Evolutionary conservation across 2,888 invertebrate species (phyloP).

Genomic region (Pyrgus malvae): DNA sequence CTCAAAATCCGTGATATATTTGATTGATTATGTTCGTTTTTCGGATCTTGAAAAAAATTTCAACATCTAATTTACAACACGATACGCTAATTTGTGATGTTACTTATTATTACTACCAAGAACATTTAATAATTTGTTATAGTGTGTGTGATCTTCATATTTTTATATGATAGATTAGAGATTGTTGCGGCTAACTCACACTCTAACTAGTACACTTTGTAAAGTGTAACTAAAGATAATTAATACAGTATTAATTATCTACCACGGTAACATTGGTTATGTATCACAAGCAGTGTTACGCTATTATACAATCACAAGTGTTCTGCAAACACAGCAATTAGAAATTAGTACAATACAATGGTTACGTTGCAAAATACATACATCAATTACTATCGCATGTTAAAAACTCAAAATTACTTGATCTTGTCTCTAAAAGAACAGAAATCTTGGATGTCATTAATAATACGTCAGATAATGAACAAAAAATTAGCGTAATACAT

Average conservation of each 20-base stretch:
- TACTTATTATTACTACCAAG: slow-evolving; percentile 1
- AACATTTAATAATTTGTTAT: slow-evolving; percentile 5
- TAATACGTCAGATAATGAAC: slow-evolving; percentile 13
- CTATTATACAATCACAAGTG: slow-evolving; percentile 18
- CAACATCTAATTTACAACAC: slow-evolving; percentile 18
- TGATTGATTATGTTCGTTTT: slow-evolving; percentile 19
- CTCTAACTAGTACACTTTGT: slow-evolving; percentile 20
- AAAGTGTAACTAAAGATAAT: slow-evolving; percentile 21
- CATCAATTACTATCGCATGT: slow-evolving; percentile 13
- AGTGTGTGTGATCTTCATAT: slow-evolving; percentile 40
- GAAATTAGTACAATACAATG: not conserved
- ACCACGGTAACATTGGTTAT: slow-evolving; percentile 51
- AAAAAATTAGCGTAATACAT: slow-evolving; percentile 14
- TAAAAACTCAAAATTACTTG: not conserved
- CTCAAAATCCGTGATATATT: slow-evolving; percentile 16
- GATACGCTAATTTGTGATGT: slow-evolving; percentile 17
- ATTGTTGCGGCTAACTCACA: slow-evolving; percentile 6
- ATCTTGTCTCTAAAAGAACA: slow-evolving; percentile 1
- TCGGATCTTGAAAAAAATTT: slow-evolving; percentile 8
- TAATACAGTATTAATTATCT: slow-evolving; percentile 32
- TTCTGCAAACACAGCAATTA: slow-evolving; percentile 9
- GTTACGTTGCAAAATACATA: not conserved
- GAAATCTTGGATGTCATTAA: slow-evolving; percentile 7
- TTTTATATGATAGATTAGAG: not conserved
- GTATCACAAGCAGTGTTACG: slow-evolving; percentile 44